Evolutionary conservation across 2,797 vertebrate genomes (phyloP), one percentile per base, ranked within the genome.

Genomic region (Xerus rutilus): DNA sequence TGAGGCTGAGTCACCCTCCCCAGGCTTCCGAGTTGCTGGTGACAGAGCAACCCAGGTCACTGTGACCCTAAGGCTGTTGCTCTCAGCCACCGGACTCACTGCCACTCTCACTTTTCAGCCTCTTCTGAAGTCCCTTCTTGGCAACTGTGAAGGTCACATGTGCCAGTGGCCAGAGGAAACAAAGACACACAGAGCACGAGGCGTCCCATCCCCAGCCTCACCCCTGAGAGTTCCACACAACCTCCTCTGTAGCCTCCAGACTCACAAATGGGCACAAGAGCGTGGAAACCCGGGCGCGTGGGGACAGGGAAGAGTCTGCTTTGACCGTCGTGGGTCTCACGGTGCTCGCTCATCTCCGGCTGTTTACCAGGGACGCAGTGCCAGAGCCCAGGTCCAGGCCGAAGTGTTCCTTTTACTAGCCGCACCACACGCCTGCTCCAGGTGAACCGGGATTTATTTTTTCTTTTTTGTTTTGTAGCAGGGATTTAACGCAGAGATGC

Each of bases 221-320:
- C 47, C 57, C 35, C 67, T 39, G 32, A 7, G 0, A 13, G 1
- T 23, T 65, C 20, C 70, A 5, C 15, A 49, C 12, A 45, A 4
- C 49, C 25, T 11, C n/a, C n/a, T 17, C 35, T 3, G 0, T 39
- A 0, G 7, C 43, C n/a, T 25, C 52, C 0, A 0, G 0, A 0
- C 14, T 2, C 3, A 17, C 39, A 0, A 9, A 6, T 0, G 13
- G 3, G 3, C 39, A 47, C 45, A 47, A 47, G 15, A 0, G 6
- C 20, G 13, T 9, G 45, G 14, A 2, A 4, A 4, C 8, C 13
- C 0, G 7, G 39, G 30, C 15, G 1, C 35, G 9, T 15, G 52
- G 30, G 17, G 12, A 12, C 28, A 7, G 57, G 67, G 73, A 13
- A 2, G 1, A 11, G n/a, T 65, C 57, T 18, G 14, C 25, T 28